phyloP scores from a whole-genome alignment of 2,888 invertebrate species.

The Megastigmus dorsalis region DNA sequence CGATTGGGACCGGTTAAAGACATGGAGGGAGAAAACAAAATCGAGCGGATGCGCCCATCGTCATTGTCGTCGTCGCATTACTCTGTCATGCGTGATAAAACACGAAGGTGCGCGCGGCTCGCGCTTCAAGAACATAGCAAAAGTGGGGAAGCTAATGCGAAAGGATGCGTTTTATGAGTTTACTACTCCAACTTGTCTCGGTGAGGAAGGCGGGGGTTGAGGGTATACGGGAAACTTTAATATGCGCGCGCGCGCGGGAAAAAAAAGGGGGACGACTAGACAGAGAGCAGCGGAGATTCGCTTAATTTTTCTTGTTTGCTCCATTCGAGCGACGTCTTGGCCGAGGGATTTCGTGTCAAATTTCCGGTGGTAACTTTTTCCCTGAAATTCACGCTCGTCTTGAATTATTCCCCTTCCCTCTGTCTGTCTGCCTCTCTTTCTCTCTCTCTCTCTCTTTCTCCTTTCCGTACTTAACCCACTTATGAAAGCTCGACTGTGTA shows the following conservation, averaged over 20 bases:
- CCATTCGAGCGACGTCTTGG: neutral
- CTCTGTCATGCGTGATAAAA: conserved; percentile 16
- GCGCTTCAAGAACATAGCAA: conserved; percentile 9
- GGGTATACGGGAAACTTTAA: conserved; percentile 44
- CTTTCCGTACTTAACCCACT: no score
- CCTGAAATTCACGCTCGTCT: neutral
- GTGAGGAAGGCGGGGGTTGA: no score
- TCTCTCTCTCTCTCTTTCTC: neutral
- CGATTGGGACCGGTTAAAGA: conserved; percentile 22
- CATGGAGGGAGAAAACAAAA: neutral
- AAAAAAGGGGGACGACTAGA: no score
- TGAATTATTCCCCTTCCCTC: neutral
- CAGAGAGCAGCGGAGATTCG: neutral
- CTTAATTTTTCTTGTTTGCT: conserved; percentile 25
- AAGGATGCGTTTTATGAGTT: conserved; percentile 22
- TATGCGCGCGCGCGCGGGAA: conserved; percentile 37
- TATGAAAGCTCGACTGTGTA: no score
- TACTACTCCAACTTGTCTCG: conserved; percentile 9
- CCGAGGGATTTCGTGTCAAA: neutral
- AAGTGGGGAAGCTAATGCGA: neutral
- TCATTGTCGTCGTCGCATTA: conserved; percentile 2
- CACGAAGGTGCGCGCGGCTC: conserved; percentile 15
- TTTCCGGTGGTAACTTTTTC: neutral
- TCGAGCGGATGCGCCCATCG: neutral
- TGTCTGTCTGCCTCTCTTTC: neutral